Conservation (phyloP, 2,888 invertebrate species). For the Dione vanillae region DNA sequence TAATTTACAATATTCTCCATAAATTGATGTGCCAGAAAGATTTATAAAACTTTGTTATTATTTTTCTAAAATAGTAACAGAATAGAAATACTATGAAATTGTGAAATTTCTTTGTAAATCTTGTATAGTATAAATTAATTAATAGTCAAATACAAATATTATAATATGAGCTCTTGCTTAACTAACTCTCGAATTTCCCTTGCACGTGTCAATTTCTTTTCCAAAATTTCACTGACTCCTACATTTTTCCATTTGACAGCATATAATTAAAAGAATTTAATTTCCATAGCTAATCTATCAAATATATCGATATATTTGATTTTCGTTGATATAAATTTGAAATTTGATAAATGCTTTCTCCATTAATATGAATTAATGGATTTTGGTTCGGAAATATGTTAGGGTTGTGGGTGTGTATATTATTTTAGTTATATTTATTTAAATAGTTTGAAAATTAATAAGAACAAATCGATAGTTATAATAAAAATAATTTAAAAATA, state of each 20-base stretch:
- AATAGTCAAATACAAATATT: conserved; percentile 1
- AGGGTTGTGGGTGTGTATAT: too few species aligned
- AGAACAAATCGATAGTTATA: too few species aligned
- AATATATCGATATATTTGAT: conserved; percentile 24
- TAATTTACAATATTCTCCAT: too few species aligned
- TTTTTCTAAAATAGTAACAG: too few species aligned
- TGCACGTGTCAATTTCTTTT: conserved; percentile 10
- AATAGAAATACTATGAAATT: too few species aligned
- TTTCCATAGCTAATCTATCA: conserved; percentile 28
- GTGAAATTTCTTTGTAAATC: too few species aligned
- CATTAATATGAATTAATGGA: conserved; percentile 39
- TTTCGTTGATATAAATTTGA: conserved; percentile 41
- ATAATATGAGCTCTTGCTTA: conserved; percentile 4
- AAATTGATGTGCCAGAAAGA: too few species aligned
- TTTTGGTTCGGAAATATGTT: not conserved
- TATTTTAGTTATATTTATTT: too few species aligned
- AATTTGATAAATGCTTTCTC: conserved; percentile 38
- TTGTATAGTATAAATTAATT: too few species aligned
- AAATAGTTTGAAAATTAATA: too few species aligned
- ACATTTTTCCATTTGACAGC: not conserved
- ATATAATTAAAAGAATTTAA: conserved; percentile 23
- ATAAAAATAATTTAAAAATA: not conserved
- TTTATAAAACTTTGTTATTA: too few species aligned
- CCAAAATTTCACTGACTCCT: conserved; percentile 18
- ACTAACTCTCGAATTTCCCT: not conserved